A percentile compares a stretch with the other conserved stretches of the same genome.
phyloP scores from a whole-genome alignment of 2,888 invertebrate genomes.

The Tricholauxania praeusta region DNA sequence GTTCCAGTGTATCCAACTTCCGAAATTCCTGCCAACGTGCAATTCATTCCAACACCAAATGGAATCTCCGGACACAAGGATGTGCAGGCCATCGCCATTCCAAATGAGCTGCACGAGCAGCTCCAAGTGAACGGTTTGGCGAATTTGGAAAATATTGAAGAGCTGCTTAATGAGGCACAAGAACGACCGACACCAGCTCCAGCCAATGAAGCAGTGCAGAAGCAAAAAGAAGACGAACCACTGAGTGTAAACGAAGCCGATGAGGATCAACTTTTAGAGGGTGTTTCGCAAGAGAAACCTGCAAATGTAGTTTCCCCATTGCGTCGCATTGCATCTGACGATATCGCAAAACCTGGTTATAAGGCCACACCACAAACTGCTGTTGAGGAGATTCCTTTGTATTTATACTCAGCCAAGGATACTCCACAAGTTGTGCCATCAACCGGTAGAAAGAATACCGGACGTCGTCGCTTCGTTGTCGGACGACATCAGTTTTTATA shows the following conservation, averaged over 20 bases:
- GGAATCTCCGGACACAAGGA: slow-evolving; percentile 62
- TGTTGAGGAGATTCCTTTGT: slow-evolving; percentile 60
- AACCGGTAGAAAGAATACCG: slow-evolving; percentile 36
- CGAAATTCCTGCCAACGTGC: slow-evolving; percentile 59
- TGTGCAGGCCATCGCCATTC: slow-evolving; percentile 63
- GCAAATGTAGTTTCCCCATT: slow-evolving; percentile 39
- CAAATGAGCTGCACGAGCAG: slow-evolving; percentile 60
- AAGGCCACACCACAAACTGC: slow-evolving; percentile 50
- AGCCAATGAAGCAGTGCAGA: slow-evolving; percentile 44
- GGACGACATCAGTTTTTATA: slow-evolving; percentile 38
- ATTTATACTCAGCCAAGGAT: slow-evolving; percentile 60
- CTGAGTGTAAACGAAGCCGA: slow-evolving; percentile 57
- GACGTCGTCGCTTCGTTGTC: slow-evolving; percentile 46
- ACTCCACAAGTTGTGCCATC: slow-evolving; percentile 41
- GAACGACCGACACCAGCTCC: slow-evolving; percentile 29
- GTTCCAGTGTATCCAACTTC: slow-evolving; percentile 63
- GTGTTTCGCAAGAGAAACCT: slow-evolving; percentile 22
- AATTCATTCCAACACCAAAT: slow-evolving; percentile 62
- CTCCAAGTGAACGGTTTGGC: slow-evolving; percentile 56
- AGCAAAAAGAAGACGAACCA: slow-evolving; percentile 55
- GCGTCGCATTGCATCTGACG: slow-evolving; percentile 53
- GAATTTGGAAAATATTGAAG: slow-evolving; percentile 58
- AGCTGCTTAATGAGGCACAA: slow-evolving; percentile 55
- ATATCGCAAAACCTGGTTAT: slow-evolving; percentile 49
- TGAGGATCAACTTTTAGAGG: slow-evolving; percentile 57